Base-by-base conservation (phyloP, 2,797 vertebrate genomes). In the Lindbergichthys nudifrons region DNA sequence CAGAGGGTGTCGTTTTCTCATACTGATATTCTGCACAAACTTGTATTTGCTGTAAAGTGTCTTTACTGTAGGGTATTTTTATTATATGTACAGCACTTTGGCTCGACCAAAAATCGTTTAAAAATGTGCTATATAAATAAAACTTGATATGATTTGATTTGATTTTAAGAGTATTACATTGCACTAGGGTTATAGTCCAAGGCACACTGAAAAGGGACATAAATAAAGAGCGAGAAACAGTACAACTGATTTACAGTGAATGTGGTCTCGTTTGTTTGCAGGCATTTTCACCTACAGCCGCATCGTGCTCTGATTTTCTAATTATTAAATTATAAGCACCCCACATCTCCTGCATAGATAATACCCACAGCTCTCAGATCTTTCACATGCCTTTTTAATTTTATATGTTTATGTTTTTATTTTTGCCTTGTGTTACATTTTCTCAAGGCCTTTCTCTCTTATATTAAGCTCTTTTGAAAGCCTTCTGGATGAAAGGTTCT, bases 121-220 rank as follows among this genome's bases (percentile, higher is more conserved):
- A n/a, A n/a, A n/a, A n/a, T n/a, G n/a, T n/a, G n/a, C n/a, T n/a
- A n/a, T n/a, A n/a, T n/a, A n/a, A n/a, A n/a, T n/a, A n/a, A n/a
- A n/a, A n/a, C n/a, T n/a, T n/a, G n/a, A n/a, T n/a, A n/a, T n/a
- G n/a, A n/a, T n/a, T n/a, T n/a, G n/a, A n/a, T n/a, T n/a, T n/a
- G n/a, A n/a, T n/a, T n/a, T 16, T 47, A 7, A 16, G 2, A 18
- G 30, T 16, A 65, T 75, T 61, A 13, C 64, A 63, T 39, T 54
- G 23, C 7, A 48, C 43, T 13, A 50, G 14, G 19, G 11, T 18
- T 71, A 2, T 60, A 39, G 58, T 26, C 26, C 26, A 7, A 16
- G 2, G 10, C 19, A 32, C 10, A 62, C 50, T 42, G 14, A 61
- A 51, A 59, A 45, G 26, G n/a, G 5, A 30, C 10, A 36, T 6